phyloP scores from a whole-genome alignment of 2,888 invertebrate species.

The Lissonota sp. region DNA sequence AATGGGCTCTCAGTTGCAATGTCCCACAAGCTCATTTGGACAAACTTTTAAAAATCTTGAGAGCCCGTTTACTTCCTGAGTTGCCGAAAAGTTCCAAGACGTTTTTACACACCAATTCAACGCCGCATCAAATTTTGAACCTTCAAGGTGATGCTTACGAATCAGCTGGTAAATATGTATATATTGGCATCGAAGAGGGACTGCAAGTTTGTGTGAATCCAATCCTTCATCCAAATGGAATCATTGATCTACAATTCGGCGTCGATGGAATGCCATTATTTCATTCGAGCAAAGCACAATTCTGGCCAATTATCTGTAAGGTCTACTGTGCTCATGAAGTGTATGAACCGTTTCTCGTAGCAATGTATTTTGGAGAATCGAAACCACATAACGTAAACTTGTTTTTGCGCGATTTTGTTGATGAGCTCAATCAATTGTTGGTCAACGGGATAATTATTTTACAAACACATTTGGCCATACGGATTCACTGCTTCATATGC shows the following conservation, averaged over 20 bases:
- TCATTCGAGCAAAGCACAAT: constrained; percentile 43
- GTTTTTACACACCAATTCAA: constrained; percentile 43
- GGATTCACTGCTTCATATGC: constrained; percentile 54
- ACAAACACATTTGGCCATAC: constrained; percentile 14
- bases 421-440: constrained; percentile 51
- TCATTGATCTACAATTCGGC: constrained; percentile 62
- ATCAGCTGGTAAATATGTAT: constrained; percentile 43
- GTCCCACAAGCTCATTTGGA: constrained; percentile 41
- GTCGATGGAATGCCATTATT: constrained; percentile 60
- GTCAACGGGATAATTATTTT: constrained; percentile 31
- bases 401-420: constrained; percentile 53
- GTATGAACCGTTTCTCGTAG: constrained; percentile 63
- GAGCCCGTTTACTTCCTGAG: constrained; percentile 42
- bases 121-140: constrained; percentile 37
- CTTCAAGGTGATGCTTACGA: not conserved
- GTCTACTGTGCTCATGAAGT: constrained; percentile 37
- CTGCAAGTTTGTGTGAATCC: constrained; percentile 56
- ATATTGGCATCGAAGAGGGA: constrained; percentile 61
- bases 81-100: constrained; percentile 59
- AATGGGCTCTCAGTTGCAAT: constrained; percentile 56
- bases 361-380: constrained; percentile 53
- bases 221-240: constrained; percentile 43
- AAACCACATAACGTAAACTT: constrained; percentile 45
- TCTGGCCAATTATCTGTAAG: constrained; percentile 64
- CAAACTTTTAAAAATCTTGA: constrained; percentile 48